phyloP scores from a whole-genome alignment of 2,797 vertebrate species.

The Garrulus glandarius region DNA sequence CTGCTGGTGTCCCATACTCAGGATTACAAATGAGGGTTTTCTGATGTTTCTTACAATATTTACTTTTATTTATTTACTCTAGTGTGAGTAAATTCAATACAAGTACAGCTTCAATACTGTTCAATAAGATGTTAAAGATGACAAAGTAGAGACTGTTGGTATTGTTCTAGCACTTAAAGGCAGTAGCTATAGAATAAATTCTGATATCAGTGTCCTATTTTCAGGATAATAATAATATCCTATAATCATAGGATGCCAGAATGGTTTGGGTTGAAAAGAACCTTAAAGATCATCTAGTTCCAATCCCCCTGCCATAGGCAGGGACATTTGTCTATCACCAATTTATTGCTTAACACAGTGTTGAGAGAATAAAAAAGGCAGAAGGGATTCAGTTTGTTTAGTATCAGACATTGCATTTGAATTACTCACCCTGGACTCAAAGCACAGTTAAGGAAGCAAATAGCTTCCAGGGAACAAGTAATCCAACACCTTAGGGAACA shows the following conservation, averaged over 20 bases:
- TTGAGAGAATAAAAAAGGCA: neutral
- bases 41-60: neutral
- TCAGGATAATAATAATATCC: neutral
- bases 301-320: too few relatives aligned
- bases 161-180: neutral
- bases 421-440: neutral
- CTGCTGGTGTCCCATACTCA: neutral
- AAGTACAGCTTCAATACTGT: neutral
- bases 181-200: neutral
- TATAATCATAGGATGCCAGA: neutral
- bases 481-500: neutral
- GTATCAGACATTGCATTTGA: neutral
- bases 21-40: neutral
- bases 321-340: neutral
- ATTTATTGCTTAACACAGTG: neutral
- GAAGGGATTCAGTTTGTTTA: neutral
- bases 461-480: neutral
- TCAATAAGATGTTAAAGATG: neutral
- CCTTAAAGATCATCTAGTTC: neutral
- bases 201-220: neutral
- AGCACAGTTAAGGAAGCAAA: neutral
- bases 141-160: neutral
- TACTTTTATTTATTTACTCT: too few relatives aligned
- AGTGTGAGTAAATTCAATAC: neutral
- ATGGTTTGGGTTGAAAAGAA: neutral